Conservation (phyloP, 2,888 invertebrate species). For the Diaprepes abbreviatus region DNA sequence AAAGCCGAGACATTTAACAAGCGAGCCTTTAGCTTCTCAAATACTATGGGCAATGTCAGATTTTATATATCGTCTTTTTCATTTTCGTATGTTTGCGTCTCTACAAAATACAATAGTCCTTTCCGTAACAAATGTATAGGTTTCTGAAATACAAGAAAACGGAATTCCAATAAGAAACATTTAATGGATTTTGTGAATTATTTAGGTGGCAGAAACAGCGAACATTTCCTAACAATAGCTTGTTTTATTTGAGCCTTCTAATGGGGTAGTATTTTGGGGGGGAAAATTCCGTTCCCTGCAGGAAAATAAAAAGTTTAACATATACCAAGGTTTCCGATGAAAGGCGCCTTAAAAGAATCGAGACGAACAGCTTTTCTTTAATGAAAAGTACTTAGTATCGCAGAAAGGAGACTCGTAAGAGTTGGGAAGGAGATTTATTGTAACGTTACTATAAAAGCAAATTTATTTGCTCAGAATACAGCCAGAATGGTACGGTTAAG, state of each 20-base stretch:
- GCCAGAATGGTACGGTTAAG: too few relatives aligned
- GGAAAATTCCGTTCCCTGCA: not conserved
- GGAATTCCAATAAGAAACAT: conserved; percentile 14
- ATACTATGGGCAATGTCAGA: not conserved
- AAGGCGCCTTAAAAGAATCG: too few relatives aligned
- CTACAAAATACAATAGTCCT: conserved; percentile 2
- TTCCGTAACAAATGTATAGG: not conserved
- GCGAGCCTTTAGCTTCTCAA: too few relatives aligned
- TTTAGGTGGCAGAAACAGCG: conserved; percentile 9
- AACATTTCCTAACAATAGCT: conserved; percentile 6
- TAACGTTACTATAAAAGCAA: too few relatives aligned
- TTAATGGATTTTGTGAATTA: conserved; percentile 12
- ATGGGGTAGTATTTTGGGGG: not conserved
- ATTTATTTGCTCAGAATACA: too few relatives aligned
- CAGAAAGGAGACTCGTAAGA: too few relatives aligned
- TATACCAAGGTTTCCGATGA: too few relatives aligned
- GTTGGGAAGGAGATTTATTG: too few relatives aligned
- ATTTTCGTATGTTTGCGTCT: not conserved
- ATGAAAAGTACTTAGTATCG: too few relatives aligned
- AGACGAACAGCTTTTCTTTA: too few relatives aligned
- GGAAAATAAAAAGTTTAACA: not conserved
- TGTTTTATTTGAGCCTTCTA: conserved; percentile 2
- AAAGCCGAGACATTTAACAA: too few relatives aligned
- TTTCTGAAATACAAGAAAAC: conserved; percentile 7
- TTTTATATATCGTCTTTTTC: not conserved